Evolutionary conservation across 2,113 vertebrate genomes (phyloP).

Genomic region (Hippopotamus amphibius): DNA sequence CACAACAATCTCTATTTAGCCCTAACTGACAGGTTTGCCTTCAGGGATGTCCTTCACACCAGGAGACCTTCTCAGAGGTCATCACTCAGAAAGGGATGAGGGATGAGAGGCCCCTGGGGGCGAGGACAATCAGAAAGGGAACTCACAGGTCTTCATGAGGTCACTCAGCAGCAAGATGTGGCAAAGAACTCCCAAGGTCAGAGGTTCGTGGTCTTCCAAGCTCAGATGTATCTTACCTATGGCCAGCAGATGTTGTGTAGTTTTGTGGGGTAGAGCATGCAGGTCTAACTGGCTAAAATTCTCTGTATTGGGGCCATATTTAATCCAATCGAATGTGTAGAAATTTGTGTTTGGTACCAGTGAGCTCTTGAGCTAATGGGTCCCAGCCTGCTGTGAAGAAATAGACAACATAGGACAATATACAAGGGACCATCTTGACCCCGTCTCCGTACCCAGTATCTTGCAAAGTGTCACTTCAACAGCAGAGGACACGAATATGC

Average conservation of each 20-base stretch:
- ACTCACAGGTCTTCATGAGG: fast-evolving
- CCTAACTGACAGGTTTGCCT: neutral
- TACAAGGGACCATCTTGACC: neutral
- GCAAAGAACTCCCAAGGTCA: too few species aligned
- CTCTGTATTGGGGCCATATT: neutral
- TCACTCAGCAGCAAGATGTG: neutral
- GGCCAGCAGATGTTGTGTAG: neutral
- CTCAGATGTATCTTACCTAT: neutral
- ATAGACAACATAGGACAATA: too few species aligned
- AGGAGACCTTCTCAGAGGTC: neutral
- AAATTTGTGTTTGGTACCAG: neutral
- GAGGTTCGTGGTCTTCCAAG: neutral
- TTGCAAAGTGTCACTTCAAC: neutral
- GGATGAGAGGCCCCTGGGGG: neutral
- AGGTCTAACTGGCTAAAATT: neutral
- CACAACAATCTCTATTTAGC: neutral
- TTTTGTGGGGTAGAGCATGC: neutral
- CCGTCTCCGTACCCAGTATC: neutral
- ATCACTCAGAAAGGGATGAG: neutral
- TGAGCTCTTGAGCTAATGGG: neutral
- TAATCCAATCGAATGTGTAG: neutral
- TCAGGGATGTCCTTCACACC: neutral
- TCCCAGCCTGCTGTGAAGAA: neutral
- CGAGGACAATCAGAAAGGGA: neutral
- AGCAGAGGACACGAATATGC: neutral